Evolutionary conservation across 2,797 vertebrate species (phyloP), one percentile per base, ranked within the genome.

Genomic region (Mus minutoides): DNA sequence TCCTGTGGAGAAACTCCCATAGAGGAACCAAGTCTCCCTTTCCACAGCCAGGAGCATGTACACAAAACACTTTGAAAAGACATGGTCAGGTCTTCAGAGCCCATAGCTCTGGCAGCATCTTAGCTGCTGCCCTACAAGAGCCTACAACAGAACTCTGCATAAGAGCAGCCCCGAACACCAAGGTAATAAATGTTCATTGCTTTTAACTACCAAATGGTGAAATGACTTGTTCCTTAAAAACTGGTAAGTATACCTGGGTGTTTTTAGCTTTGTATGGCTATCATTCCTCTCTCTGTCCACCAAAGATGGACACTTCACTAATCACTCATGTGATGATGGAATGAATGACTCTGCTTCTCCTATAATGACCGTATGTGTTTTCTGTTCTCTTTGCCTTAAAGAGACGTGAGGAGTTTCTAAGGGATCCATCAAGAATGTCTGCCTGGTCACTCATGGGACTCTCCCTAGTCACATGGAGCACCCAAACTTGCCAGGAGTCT

Each of bases 341-440:
- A 58, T 76, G 14, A 86, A 24, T 22, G 43, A 58, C 56, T 89
- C 14, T 19, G 71, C n/a, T 29, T 77, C 26, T 54, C 73, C 43
- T 92, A 75, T 54, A 77, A 76, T 87, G n/a, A 73, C 31, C 29
- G 1, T 14, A 40, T 40, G 31, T 13, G 21, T 43, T 56, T 90
- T 87, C 80, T 96, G n/a, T 31, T 82, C n/a, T 46, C 43, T 83
- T 82, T 87, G 43, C 24, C 80, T 78, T 80, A 86, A 92, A 94
- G 75, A 86, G 43, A 29, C 6, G 12, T 11, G 31, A 92, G 24
- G 24, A 6, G 56, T 54, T 77, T 62, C 26, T 73, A 64, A 52
- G 46, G 58, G 26, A 67, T 64, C 90, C 31, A 56, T 88, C 52
- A 77, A n/a, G n/a, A 87, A 58, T 9, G 54, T 40, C 40, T 40